Evolutionary conservation across 2,797 vertebrate genomes (phyloP).

Genomic region (Trachops cirrhosus): DNA sequence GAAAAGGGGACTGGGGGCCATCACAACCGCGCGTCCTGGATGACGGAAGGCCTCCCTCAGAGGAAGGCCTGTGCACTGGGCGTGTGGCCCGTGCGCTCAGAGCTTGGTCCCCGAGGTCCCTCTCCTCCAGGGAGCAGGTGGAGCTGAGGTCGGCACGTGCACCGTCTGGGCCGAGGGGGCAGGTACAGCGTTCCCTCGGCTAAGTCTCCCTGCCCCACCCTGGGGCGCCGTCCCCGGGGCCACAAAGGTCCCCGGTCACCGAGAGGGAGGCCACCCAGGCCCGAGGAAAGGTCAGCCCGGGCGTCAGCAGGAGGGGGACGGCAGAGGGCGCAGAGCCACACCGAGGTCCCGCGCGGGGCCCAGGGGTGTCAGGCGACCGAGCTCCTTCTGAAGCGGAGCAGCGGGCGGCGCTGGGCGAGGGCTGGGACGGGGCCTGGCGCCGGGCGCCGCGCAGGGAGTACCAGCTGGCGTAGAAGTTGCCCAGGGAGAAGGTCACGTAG

Average conservation of each 20-base stretch:
- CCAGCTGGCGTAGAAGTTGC: conserved; percentile 95
- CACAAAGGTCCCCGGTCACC: rapidly evolving
- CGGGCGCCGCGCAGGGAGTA: conserved; percentile 51
- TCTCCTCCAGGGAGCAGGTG: rapidly evolving
- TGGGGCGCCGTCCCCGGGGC: rapidly evolving
- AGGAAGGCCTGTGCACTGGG: not conserved
- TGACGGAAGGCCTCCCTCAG: rapidly evolving
- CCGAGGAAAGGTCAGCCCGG: rapidly evolving
- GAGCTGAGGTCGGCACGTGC: rapidly evolving
- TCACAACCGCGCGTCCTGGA: rapidly evolving
- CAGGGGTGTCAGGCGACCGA: too few relatives aligned
- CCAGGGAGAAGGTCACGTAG: conserved; percentile 92
- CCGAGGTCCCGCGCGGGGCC: too few relatives aligned
- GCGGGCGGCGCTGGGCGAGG: rapidly evolving
- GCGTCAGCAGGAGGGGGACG: rapidly evolving
- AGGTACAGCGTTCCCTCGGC: not conserved
- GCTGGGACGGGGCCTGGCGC: rapidly evolving
- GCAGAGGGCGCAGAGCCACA: not conserved
- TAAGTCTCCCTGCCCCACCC: not conserved
- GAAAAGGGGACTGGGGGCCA: rapidly evolving
- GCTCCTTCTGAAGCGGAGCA: rapidly evolving
- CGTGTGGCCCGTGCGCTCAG: rapidly evolving
- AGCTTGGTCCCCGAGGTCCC: rapidly evolving
- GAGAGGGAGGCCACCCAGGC: not conserved
- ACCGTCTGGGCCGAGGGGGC: rapidly evolving